Evolutionary conservation across 2,113 vertebrate genomes (phyloP), one percentile per base, ranked within the genome.

Genomic region (Siniperca chuatsi): DNA sequence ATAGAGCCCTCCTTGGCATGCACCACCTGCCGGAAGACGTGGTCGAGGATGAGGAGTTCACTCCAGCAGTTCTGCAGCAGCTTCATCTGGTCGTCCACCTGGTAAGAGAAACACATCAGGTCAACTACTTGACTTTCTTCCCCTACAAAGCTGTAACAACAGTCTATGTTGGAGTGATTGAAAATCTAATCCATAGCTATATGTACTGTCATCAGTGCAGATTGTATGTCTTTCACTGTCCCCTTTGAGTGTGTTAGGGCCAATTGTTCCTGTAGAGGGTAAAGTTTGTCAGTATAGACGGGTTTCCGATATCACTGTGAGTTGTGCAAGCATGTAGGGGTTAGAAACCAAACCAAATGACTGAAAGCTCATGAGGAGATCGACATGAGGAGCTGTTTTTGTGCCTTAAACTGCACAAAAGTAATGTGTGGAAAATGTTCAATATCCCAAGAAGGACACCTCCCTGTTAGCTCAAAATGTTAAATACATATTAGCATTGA

Each of bases 21-120:
- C 69, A 98, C 96, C 94, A 99, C 98, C 96, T 99, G 98, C 62
- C 98, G 96, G 93, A 98, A 99, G 91, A 99, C 96, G 89, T 99
- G 98, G 94, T 99, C 98, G 4, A 99, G 96, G 87, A 99, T 99
- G 95, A 99, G 95, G 83, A 99, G 97, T 87, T 99, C 98, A 1
- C 98, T 99, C 98, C 98, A 99, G 93, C 97, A 99, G 94, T 99
- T 99, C 94, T 99, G 98, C 92, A 99, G 97, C 81, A 99, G 95
- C 93, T 99, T 99, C 98, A 99, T 99, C 96, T 99, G 98, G 96
- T 99, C 98, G 35, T 99, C 98, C 92, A 99, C 98, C 98, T 99
- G 93, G 11, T 60, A 3, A 72, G 29, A 81, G 18, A 44, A 1
- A 73, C 23, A 68, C 65, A 70, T 82, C 62, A 57, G 58, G 35